Percentiles rank a stretch among this genome's conserved stretches.
Evolutionary conservation across 2,113 vertebrate genomes (phyloP).

Genomic region (Potamarius usumacintae): DNA sequence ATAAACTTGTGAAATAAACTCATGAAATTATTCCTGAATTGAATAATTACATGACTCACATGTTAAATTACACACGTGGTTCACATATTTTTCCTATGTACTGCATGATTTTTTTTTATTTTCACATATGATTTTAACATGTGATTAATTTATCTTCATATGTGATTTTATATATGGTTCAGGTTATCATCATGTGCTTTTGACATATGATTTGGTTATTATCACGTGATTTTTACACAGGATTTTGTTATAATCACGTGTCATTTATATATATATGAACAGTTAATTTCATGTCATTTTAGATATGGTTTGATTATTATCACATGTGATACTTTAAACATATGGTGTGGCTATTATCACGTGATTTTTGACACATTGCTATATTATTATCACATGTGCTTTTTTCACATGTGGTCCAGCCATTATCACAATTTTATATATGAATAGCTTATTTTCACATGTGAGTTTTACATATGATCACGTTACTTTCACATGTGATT

Average conservation of each 20-base stretch:
- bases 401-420: background rate
- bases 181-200: background rate
- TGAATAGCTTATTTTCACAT: background rate
- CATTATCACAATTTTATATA: background rate
- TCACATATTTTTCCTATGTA: background rate
- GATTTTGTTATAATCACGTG: background rate
- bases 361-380: background rate
- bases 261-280: background rate
- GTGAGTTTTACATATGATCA: background rate
- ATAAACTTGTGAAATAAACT: background rate
- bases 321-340: background rate
- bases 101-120: background rate
- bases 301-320: background rate
- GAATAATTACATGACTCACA: background rate
- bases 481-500: no score
- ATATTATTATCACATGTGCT: no score
- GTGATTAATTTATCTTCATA: background rate
- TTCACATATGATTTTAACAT: background rate
- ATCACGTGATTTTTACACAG: background rate
- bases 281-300: background rate
- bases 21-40: background rate
- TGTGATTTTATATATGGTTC: background rate
- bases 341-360: background rate
- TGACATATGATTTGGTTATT: background rate
- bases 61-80: background rate